phyloP scores from a whole-genome alignment of 2,888 invertebrate species.

The Coenonympha glycerion region DNA sequence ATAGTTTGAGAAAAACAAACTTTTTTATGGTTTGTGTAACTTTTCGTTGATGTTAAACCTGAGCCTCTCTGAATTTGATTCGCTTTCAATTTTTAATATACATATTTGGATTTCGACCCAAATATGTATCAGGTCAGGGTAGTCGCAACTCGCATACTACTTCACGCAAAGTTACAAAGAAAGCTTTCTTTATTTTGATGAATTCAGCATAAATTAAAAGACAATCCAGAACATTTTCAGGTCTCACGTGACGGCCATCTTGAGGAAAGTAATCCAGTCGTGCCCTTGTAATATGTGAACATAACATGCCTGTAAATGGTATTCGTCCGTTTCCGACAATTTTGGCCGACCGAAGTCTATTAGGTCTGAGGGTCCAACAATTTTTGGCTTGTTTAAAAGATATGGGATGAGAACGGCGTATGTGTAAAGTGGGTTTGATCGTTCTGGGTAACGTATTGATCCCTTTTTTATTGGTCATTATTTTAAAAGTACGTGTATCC shows the following conservation, averaged over 20 bases:
- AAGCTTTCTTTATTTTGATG: background rate
- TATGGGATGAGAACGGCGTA: background rate
- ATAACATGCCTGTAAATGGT: constrained; percentile 37
- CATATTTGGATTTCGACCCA: too few species aligned
- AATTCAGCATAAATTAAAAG: background rate
- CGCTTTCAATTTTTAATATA: too few species aligned
- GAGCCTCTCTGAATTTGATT: too few species aligned
- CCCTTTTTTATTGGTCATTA: constrained; percentile 1
- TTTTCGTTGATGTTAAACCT: too few species aligned
- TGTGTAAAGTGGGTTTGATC: constrained; percentile 4
- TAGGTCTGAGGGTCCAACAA: constrained; percentile 8
- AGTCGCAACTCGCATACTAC: too few species aligned
- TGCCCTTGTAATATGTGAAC: constrained; percentile 30
- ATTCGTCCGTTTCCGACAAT: constrained; percentile 43
- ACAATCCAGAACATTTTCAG: constrained; percentile 8
- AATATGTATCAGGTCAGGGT: too few species aligned
- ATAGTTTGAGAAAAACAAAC: too few species aligned
- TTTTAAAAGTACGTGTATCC: background rate
- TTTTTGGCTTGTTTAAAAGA: constrained; percentile 15
- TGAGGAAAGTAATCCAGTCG: constrained; percentile 43
- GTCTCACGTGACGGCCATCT: constrained; percentile 31
- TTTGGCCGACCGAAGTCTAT: constrained; percentile 23
- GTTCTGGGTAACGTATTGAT: background rate
- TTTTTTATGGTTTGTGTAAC: too few species aligned
- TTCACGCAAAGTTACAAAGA: too few species aligned